Conservation (phyloP, 2,113 vertebrate species). For the Macquaria ambigua region DNA sequence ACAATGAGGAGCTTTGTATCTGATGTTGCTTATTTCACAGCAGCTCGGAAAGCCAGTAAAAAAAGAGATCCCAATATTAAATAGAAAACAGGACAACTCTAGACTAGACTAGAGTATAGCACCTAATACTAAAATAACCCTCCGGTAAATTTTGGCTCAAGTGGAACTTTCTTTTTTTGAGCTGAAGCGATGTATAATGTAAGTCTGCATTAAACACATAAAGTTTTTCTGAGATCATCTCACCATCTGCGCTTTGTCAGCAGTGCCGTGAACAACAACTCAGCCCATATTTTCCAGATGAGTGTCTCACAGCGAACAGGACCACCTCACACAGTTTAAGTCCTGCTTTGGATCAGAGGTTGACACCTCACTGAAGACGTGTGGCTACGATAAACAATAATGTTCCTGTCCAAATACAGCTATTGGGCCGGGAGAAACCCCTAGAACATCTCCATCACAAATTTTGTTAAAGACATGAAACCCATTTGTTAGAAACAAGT, state of each 20-base stretch:
- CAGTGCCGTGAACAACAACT: conserved; percentile 20
- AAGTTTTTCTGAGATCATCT: conserved; percentile 9
- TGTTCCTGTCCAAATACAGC: conserved; percentile 72
- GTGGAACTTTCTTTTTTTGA: neutral
- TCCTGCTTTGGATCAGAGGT: conserved; percentile 60
- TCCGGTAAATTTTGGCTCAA: neutral
- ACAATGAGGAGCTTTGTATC: neutral
- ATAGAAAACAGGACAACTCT: conserved; percentile 10
- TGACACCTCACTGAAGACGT: conserved; percentile 36
- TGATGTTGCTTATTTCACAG: neutral
- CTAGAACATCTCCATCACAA: neutral
- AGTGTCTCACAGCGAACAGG: neutral
- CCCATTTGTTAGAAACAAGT: neutral
- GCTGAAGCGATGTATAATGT: neutral
- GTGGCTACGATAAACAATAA: conserved; percentile 62
- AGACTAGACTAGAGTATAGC: neutral
- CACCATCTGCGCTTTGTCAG: conserved; percentile 27
- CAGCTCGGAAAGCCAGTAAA: neutral
- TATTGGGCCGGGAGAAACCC: neutral
- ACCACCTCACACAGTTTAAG: conserved; percentile 25
- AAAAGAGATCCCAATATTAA: neutral
- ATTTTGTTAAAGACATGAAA: neutral
- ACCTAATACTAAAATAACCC: neutral
- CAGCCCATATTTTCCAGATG: conserved; percentile 61
- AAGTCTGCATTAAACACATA: neutral